These are phyloP conservation scores for Montipora capricornis DNA, from an alignment of 64 coral and sea anemone genomes.

Conservation along the genomic window DNA sequence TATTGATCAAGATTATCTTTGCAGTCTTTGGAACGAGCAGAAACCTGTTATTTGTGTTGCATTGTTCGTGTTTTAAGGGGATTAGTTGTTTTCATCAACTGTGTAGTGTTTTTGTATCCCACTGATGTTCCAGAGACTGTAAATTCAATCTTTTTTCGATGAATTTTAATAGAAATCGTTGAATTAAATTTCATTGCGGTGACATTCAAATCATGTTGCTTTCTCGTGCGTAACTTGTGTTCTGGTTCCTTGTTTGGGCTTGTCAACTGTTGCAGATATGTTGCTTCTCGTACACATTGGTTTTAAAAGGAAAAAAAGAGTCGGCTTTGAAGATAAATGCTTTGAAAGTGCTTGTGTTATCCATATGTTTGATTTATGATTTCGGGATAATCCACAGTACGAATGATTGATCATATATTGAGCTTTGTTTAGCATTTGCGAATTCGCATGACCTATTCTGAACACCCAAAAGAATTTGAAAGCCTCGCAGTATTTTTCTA, in stretches of 20 bases:
- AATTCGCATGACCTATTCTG: constrained; percentile 42
- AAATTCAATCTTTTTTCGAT: not conserved
- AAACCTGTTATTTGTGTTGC: constrained; percentile 27
- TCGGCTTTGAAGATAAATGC: not conserved
- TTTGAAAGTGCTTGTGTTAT: not conserved
- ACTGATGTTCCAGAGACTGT: not conserved
- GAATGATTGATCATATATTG: constrained; percentile 31
- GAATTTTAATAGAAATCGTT: not conserved
- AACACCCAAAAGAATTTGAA: constrained; percentile 24
- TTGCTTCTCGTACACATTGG: not conserved
- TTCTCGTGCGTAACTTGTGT: constrained; percentile 34
- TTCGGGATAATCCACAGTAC: constrained; percentile 26
- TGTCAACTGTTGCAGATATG: constrained; percentile 50
- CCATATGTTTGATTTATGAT: constrained; percentile 29
- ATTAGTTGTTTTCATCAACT: not conserved
- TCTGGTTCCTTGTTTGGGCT: constrained; percentile 47
- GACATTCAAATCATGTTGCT: constrained; percentile 18
- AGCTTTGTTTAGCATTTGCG: constrained; percentile 55
- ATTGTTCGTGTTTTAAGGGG: not conserved
- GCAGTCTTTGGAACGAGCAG: constrained; percentile 41
- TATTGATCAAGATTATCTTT: not conserved
- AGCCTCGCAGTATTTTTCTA: not conserved
- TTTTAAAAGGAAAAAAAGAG: not conserved
- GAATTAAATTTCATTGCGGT: not conserved
- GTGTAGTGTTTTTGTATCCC: not conserved